A percentile compares a stretch with the other conserved stretches of the same genome.
Conservation (phyloP, 2,113 vertebrate species). For the Sialia sialis region DNA sequence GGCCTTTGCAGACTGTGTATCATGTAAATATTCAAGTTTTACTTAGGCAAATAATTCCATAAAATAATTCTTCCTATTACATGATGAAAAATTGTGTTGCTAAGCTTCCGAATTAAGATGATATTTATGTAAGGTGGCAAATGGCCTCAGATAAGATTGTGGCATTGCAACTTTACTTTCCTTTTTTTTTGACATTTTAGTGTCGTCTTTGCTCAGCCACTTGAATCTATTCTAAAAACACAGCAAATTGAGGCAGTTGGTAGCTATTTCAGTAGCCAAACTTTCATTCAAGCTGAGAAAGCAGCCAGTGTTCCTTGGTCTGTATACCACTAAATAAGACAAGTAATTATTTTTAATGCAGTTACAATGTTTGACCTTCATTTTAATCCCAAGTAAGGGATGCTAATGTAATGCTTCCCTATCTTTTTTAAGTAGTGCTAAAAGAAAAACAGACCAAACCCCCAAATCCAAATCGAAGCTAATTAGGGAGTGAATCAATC, state of each 20-base stretch:
- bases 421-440: not conserved
- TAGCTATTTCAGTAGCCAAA: not conserved
- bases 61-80: not conserved
- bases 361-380: not conserved
- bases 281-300: not conserved
- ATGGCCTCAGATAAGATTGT: not conserved
- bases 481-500: not conserved
- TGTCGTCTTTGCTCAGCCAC: not conserved
- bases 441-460: not conserved
- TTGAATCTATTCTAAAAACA: not conserved
- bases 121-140: not conserved
- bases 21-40: not conserved
- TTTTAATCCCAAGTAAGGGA: not conserved
- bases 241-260: not conserved
- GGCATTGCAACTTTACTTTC: not conserved
- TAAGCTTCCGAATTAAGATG: not conserved
- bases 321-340: not conserved
- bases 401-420: not conserved
- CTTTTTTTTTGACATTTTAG: not conserved
- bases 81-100: not conserved
- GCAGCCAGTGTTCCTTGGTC: not conserved
- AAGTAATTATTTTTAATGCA: not conserved
- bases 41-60: not conserved
- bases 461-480: not conserved
- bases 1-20: not conserved